Base-by-base conservation (phyloP, 2,113 vertebrate species). In the Taurulus bubalis region DNA sequence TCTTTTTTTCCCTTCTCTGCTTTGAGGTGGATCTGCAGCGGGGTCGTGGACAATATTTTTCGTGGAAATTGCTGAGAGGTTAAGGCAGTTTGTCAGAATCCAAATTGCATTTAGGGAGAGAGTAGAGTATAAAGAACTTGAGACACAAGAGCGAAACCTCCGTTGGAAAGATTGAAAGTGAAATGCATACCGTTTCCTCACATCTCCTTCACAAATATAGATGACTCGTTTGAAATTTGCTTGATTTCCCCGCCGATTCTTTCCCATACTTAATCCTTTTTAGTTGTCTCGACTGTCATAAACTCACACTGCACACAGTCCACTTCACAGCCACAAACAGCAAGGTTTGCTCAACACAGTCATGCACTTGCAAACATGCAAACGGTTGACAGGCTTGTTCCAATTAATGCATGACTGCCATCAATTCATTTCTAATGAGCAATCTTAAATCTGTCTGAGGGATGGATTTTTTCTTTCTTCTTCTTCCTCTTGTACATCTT, bases 31-130 rank as follows among this genome's bases (percentile, higher is more conserved):
- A 72, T 74, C 77, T 75, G 83, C 82, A 47, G 83, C 85, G 28
- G 85, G 75, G 83, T 91, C 86, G 73, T 59, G 77, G 84, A 78
- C 80, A 82, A 71, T 78, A 76, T 81, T 88, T 79, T 71, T 8
- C 55, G 49, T 24, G 49, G 38, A 83, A 87, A 84, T 81, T 71
- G 75, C 64, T 34, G 60, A 76, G 80, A 60, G 71, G 84, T 79
- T 79, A 42, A n/a, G 82, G 66, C 66, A 20, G 53, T 82, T 85
- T 87, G 76, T 69, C 59, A 1, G 75, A 80, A 84, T 67, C 28
- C 30, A 59, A 75, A 71, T 77, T 82, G 68, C 78, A 85, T 86
- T 85, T 47, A 64, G 12, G 22, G 64, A 49, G 76, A 70, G 59
- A 83, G 6, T 40, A 72, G 58, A 75, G 49, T 53, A 55, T 34